phyloP scores from a whole-genome alignment of 2,888 invertebrate genomes.

The Sicus ferrugineus region DNA sequence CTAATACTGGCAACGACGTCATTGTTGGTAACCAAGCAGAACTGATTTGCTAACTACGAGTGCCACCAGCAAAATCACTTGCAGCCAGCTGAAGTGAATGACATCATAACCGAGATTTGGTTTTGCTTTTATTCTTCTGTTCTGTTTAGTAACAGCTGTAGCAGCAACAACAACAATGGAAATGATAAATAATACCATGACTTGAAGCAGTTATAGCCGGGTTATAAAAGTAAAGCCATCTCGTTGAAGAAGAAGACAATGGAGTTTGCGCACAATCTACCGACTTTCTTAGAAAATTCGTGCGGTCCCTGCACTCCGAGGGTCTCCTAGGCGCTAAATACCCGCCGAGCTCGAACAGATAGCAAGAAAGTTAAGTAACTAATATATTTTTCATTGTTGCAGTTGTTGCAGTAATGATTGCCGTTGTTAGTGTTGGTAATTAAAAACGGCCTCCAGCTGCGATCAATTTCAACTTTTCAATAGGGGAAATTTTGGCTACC shows the following conservation, averaged over 20 bases:
- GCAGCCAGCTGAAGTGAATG: conserved; percentile 30
- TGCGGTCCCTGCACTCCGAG: neutral
- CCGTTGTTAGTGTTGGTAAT: conserved; percentile 3
- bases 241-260: neutral
- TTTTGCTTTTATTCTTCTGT: conserved; percentile 5
- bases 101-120: conserved; percentile 37
- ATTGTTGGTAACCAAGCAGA: conserved; percentile 13
- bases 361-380: no score
- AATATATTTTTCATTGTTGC: neutral
- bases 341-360: no score
- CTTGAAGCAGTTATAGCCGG: neutral
- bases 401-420: neutral
- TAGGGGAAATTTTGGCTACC: no score
- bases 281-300: conserved; percentile 10
- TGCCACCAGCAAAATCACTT: conserved; percentile 13
- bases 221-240: conserved; percentile 4
- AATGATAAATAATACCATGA: neutral
- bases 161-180: conserved; percentile 17
- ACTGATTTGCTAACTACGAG: conserved; percentile 16
- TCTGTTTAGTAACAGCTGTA: neutral
- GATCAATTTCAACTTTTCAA: no score
- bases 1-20: no score
- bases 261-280: neutral
- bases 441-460: conserved; percentile 16
- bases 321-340: no score